Percentiles rank a stretch among this genome's conserved stretches.
Evolutionary conservation across 2,888 invertebrate genomes (phyloP).

Genomic region (Dryobota labecula): DNA sequence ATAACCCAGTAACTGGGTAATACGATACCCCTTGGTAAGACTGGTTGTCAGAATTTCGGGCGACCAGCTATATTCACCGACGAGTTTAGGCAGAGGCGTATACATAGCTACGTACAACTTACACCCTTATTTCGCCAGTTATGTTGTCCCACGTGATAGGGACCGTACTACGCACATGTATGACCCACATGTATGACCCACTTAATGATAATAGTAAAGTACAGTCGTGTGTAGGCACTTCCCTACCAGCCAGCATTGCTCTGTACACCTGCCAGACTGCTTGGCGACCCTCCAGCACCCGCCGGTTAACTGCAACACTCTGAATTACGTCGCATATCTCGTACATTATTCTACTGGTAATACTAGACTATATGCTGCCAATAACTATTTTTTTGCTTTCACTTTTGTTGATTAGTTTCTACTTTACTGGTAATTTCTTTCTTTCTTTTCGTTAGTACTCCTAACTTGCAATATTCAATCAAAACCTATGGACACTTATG

Average conservation of each 20-base stretch:
- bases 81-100: no score
- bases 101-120: background rate
- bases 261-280: slow-evolving; percentile 33
- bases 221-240: background rate
- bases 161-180: background rate
- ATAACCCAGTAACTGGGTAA: no score
- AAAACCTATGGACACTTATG: no score
- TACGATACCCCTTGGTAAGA: no score
- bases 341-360: background rate
- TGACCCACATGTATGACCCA: background rate
- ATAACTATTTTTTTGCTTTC: background rate
- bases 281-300: slow-evolving; percentile 39
- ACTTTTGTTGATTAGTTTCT: background rate
- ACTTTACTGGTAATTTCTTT: no score
- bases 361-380: background rate
- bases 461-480: no score
- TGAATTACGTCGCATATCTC: slow-evolving; percentile 10
- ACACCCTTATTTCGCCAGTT: background rate
- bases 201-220: slow-evolving; percentile 8
- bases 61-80: background rate
- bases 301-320: background rate
- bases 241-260: background rate
- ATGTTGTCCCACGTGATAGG: no score
- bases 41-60: no score
- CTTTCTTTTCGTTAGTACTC: no score